Base-by-base conservation (phyloP, 2,797 vertebrate genomes). In the Rhyacichthys aspro region DNA sequence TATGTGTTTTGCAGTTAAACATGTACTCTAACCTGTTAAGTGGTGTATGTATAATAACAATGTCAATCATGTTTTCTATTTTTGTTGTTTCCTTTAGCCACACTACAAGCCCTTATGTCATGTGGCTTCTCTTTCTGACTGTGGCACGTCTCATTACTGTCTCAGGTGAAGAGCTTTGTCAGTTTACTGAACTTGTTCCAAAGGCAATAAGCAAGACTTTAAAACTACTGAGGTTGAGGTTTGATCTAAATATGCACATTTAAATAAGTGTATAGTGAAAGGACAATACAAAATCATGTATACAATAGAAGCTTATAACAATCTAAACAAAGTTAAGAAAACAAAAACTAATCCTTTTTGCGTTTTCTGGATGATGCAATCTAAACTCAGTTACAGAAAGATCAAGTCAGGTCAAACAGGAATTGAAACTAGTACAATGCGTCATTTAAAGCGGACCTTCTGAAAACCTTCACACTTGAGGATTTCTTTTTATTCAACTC, bases 121-220 rank as follows among this genome's bases (percentile, higher is more conserved):
- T 18, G 28, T 10, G 57, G 54, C 1, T 9, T 18, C 17, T 65
- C 43, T 3, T 62, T 46, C 19, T 55, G 9, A 5, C 0, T 0
- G 0, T 59, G 14, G 37, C 1, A 0, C 1, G 1, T 1, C 0
- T 0, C 11, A 0, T 6, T 10, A 5, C 9, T 15, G 11, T n/a
- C 34, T 37, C 14, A 61, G 77, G 85, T 86, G 42, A 74, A 78
- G 12, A 28, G 11, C 16, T 52, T 2, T 5, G 2, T 39, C 1
- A 6, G 9, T 11, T 28, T 3, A 5, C 3, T 5, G 23, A 5
- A 5, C 23, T 28, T 28, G 23, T 28, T 37, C n/a, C 44, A 0
- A 34, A 10, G n/a, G 34, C 16, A 4, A 17, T n/a, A 18, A 9
- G 23, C 15, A 48, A 11, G 9, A 3, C 4, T 36, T 44, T 1